Base-by-base conservation (phyloP, 1,140 invertebrate genomes). In the Semibalanus balanoides region DNA sequence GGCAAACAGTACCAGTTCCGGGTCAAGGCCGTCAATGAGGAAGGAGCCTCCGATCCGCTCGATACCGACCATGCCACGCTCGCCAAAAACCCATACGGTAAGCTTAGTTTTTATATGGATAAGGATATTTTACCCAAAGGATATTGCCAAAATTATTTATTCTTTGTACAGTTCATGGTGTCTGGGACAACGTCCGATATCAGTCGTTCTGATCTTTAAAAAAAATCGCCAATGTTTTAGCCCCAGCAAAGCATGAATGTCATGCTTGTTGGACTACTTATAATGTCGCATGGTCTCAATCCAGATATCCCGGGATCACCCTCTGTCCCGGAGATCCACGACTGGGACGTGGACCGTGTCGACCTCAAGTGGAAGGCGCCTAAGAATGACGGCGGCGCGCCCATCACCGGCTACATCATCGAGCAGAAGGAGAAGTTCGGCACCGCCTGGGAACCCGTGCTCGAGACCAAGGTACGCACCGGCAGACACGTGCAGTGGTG, bases 1-100 rank as follows among this genome's bases (percentile, higher is more conserved):
- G 97, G 96, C 78, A 98, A 99, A 83, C 94, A 97, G 82, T 99
- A 99, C 84, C 88, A 94, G 83, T 99, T 99, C 89, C 87, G 96
- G 73, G 96, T 98, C 0, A 97, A 95, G 84, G 97, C 97, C 76
- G 92, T 98, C 25, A 99, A 99, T 83, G 89, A 91, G 69, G 96
- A 98, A 84, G 94, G 94, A 30, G 94, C 96, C 85, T 95, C 93
- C 28, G 94, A 96, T 80, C 92, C 94, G 29, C 82, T 96, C 25
- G 92, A 93, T 80, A 94, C 94, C 0, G 90, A 93, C 11, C 85
- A 87, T 25, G 89, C 93, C 72, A 94, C 89, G 1, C 89, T 93
- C 7, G 94, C 94, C 11, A 96, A 96, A 83, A 96, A 97, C 88
- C 95, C 95, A 76, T 98, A 90, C 83, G 88, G 91, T 92, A 83